Base-by-base conservation (phyloP, 1,140 invertebrate species). In the Drosophila busckii region DNA sequence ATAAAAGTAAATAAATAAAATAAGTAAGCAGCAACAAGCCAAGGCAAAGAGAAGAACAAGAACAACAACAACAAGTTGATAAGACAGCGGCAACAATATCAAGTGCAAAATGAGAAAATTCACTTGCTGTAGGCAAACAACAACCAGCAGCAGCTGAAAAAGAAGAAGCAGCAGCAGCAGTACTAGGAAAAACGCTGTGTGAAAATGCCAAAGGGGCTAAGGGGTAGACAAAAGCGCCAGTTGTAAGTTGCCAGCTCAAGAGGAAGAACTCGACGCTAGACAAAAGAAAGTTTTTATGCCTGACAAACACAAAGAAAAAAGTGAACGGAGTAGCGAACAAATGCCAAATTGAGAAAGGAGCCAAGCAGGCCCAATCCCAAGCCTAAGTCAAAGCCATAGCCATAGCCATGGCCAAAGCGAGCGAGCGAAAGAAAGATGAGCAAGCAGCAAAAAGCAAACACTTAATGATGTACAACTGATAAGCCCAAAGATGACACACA, bases 31-130 rank as follows among this genome's bases (percentile, higher is more conserved):
- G 56, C 49, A 50, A 70, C 49, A 70, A 70, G 58, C 23, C 8
- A 19, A 20, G 1, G 38, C 3, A 42, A 9, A 29, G 26, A 17
- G 12, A 44, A 16, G 16, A 46, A 12, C 42, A 23, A 32, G n/a
- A 42, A 22, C 10, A 37, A 16, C 41, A 45, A 13, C 41, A 46
- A 46, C 20, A 26, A 48, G 28, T 41, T 40, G 37, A n/a, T 25
- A 9, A 42, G 32, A 7, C 19, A 20, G 22, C 54, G 66, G 71
- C 71, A 78, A 78, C 67, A 80, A 67, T 71, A 80, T 78, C 73
- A 78, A 78, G 71, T 69, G 69, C 69, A 80, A 80, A 80, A 80
- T 82, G 75, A 80, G 75, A 80, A 80, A 82, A 80, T 82, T 80
- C 76, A 82, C 75, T 82, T 80, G 71, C 66, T 45, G 34, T 70